Base-by-base conservation (phyloP, 2,888 invertebrate species). In the Orchesella flavescens region DNA sequence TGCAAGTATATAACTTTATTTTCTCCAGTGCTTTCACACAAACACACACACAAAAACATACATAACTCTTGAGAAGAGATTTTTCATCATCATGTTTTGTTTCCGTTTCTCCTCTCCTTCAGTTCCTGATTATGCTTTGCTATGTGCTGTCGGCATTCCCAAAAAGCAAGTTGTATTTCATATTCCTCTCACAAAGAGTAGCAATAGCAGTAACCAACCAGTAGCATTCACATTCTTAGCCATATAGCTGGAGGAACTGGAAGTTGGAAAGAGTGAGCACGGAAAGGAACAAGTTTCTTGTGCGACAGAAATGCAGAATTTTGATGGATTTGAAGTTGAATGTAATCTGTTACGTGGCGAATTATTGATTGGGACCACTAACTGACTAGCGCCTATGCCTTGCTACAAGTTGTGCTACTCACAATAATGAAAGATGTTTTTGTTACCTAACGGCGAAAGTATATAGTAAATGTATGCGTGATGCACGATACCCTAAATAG, bases 351-450 rank as follows among this genome's bases (percentile, higher is more conserved):
- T 17, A 53, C 24, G 43, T 55, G 24, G 68, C 76, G 72, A 83
- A 83, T 83, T 83, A 83, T 83, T 83, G 82, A 83, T 83, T 83
- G 55, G 57, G 46, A 19, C 19, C 19, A 34, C 34, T 34, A 34
- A 34, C 34, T 34, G 34, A 34, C 34, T 34, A 34, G 3, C 34
- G 7, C 34, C 34, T 34, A 34, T 34, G 7, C 34, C 34, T 34
- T 34, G 59, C 21, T 17, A 10, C 59, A 59, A 59, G 59, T 34
- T 34, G 34, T 34, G 34, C 34, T 7, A 34, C 34, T 34, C 34
- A 7, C 3, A 34, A 34, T 34, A 34, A 34, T 34, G 34, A 34
- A 34, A 34, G 34, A 34, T 34, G 34, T 34, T 34, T 34, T 34
- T 34, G 34, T 34, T 34, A 34, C 3, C 34, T 34, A 34, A 34